phyloP scores from a whole-genome alignment of 1,140 invertebrate species.

The Maconellicoccus hirsutus region DNA sequence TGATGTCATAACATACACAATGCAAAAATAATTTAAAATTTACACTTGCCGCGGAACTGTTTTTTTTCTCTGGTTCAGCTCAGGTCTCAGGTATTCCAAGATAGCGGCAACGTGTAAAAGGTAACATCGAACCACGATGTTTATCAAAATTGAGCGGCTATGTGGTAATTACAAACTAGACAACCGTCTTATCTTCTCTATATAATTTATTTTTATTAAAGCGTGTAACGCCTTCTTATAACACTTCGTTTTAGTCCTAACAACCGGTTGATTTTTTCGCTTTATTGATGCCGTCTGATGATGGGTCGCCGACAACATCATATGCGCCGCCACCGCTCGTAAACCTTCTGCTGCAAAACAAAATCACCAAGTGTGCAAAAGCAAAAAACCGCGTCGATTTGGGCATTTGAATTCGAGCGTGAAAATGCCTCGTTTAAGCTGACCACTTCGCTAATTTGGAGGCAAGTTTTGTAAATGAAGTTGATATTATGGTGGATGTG shows the following conservation, averaged over 20 bases:
- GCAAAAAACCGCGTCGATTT: not conserved
- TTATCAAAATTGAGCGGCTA: conserved; percentile 17
- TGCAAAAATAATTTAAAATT: not conserved
- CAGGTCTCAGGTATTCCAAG: too few species aligned
- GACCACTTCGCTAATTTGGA: too few species aligned
- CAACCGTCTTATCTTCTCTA: conserved; percentile 14
- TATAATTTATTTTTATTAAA: conserved; percentile 23
- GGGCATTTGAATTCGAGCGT: too few species aligned
- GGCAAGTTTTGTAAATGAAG: too few species aligned
- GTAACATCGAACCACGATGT: conserved; percentile 14
- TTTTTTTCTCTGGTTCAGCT: too few species aligned
- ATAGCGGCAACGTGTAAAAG: conserved; percentile 11
- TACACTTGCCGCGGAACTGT: not conserved
- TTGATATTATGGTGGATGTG: too few species aligned
- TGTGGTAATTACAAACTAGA: conserved; percentile 16
- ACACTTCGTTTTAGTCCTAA: conserved; percentile 21
- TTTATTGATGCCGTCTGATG: conserved; percentile 18
- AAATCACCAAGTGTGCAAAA: conserved; percentile 8
- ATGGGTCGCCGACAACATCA: conserved; percentile 6
- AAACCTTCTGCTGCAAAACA: conserved; percentile 13
- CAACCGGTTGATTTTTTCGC: conserved; percentile 22
- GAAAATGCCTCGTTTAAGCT: too few species aligned
- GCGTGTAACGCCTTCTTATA: conserved; percentile 20
- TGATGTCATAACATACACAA: not conserved
- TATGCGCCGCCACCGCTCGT: conserved; percentile 10